Conservation (phyloP, 2,797 vertebrate genomes). For the Lagocephalus sceleratus region DNA sequence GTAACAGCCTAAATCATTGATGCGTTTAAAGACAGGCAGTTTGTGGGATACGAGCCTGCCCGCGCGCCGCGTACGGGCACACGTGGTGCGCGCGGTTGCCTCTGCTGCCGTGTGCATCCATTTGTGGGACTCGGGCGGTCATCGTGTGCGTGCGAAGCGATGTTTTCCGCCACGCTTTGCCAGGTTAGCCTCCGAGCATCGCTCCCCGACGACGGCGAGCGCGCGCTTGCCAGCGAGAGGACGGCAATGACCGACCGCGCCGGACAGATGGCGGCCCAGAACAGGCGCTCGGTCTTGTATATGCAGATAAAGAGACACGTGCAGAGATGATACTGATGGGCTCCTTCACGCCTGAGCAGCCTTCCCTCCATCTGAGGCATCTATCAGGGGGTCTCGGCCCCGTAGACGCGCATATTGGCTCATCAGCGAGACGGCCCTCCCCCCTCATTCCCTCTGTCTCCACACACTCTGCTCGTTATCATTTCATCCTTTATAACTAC, state of each 20-base stretch:
- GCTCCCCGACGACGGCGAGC: constrained; percentile 55
- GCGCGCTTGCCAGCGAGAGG: constrained; percentile 12
- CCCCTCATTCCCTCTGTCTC: constrained; percentile 22
- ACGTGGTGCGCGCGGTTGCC: no score
- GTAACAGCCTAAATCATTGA: background rate
- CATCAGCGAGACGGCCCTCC: constrained; percentile 31
- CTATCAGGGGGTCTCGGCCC: constrained; percentile 71
- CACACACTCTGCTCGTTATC: constrained; percentile 9
- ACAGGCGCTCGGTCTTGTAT: constrained; percentile 50
- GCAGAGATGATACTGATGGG: constrained; percentile 74
- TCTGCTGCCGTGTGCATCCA: background rate
- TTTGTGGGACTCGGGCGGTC: background rate
- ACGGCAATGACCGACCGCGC: constrained; percentile 27
- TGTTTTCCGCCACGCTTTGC: no score
- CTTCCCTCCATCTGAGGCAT: constrained; percentile 74
- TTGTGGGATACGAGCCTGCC: constrained; percentile 9
- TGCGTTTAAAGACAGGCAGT: constrained; percentile 2
- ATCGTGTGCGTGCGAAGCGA: no score
- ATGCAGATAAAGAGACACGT: constrained; percentile 38
- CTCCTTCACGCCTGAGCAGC: constrained; percentile 74
- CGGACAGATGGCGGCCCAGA: constrained; percentile 39
- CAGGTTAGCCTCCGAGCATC: no score
- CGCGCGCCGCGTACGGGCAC: background rate
- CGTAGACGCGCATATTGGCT: constrained; percentile 65
- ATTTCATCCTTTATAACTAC: constrained; percentile 2